phyloP scores from a whole-genome alignment of 2,113 vertebrate genomes.

The Ammodytes dubius region DNA sequence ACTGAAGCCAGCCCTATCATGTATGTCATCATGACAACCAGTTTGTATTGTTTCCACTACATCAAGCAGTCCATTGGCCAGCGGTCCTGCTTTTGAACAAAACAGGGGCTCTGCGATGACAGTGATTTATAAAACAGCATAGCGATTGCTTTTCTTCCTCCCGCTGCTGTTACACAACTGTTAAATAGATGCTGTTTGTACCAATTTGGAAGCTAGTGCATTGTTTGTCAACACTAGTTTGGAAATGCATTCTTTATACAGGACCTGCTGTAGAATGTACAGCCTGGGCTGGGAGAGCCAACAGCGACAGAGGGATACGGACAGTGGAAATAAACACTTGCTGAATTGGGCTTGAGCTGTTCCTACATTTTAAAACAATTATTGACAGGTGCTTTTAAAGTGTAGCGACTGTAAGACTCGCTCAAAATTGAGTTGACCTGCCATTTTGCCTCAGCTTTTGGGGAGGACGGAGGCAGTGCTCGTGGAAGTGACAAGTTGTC shows the following conservation, averaged over 20 bases:
- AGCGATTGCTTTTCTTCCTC: slow-evolving; percentile 64
- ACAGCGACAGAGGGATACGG: slow-evolving; percentile 9
- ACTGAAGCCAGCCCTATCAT: slow-evolving; percentile 48
- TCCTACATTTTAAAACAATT: slow-evolving; percentile 53
- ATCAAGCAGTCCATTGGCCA: slow-evolving; percentile 74
- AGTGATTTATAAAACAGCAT: slow-evolving; percentile 81
- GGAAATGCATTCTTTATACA: slow-evolving; percentile 81
- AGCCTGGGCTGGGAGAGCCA: slow-evolving; percentile 36
- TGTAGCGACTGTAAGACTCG: neutral
- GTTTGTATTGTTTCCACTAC: slow-evolving; percentile 70
- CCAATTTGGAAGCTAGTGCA: slow-evolving; percentile 80
- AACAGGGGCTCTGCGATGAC: slow-evolving; percentile 66
- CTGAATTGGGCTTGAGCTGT: slow-evolving; percentile 51
- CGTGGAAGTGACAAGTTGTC: slow-evolving; percentile 67
- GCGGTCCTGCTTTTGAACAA: slow-evolving; percentile 65
- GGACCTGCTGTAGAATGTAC: slow-evolving; percentile 52
- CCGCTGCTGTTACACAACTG: slow-evolving; percentile 78
- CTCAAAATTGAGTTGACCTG: slow-evolving; percentile 59
- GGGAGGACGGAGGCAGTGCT: slow-evolving; percentile 40
- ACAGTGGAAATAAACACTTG: slow-evolving; percentile 41
- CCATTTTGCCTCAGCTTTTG: slow-evolving; percentile 60
- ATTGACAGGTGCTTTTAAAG: slow-evolving; percentile 50
- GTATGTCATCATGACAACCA: slow-evolving; percentile 69
- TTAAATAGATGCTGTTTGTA: slow-evolving; percentile 85
- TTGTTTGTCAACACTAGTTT: slow-evolving; percentile 85